Evolutionary conservation across 2,888 invertebrate species (phyloP).

Genomic region (Amaurobius ferox): DNA sequence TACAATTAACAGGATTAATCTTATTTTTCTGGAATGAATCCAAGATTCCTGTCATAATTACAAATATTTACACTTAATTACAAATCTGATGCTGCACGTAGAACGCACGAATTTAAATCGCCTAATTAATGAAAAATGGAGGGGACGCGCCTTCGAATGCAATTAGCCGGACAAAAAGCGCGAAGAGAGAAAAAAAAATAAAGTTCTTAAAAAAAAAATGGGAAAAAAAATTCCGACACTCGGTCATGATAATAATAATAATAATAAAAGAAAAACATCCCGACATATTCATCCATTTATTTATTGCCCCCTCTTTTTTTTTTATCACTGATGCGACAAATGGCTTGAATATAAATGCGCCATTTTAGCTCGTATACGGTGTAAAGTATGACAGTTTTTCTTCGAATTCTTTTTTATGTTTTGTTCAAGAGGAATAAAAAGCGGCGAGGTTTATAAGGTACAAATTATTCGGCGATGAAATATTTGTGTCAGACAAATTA

Average conservation of each 20-base stretch:
- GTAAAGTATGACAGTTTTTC: conserved; percentile 49
- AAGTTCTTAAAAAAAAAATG: not conserved
- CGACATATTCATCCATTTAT: conserved; percentile 58
- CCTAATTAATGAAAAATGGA: conserved; percentile 61
- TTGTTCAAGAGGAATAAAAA: conserved; percentile 37
- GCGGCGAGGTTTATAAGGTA: conserved; percentile 52
- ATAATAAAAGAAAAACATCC: conserved; percentile 55
- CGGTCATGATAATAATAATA: conserved; percentile 59
- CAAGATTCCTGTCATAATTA: not conserved
- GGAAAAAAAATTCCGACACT: conserved; percentile 29
- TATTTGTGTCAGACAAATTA: conserved; percentile 67
- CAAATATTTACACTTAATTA: conserved; percentile 11
- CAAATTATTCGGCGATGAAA: conserved; percentile 67
- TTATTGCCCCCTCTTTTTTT: conserved; percentile 45
- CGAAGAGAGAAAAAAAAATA: not conserved
- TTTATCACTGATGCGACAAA: conserved; percentile 42
- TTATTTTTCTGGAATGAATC: not conserved
- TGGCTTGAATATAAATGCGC: conserved; percentile 60
- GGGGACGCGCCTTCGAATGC: not conserved
- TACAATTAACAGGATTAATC: conserved; percentile 1
- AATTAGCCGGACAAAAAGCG: conserved; percentile 5
- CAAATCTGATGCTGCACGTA: not conserved
- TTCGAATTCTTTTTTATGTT: not conserved
- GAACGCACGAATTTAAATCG: conserved; percentile 62
- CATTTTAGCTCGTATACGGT: conserved; percentile 24